Conservation (phyloP, 2,113 vertebrate genomes). For the Embiotoca jacksoni region DNA sequence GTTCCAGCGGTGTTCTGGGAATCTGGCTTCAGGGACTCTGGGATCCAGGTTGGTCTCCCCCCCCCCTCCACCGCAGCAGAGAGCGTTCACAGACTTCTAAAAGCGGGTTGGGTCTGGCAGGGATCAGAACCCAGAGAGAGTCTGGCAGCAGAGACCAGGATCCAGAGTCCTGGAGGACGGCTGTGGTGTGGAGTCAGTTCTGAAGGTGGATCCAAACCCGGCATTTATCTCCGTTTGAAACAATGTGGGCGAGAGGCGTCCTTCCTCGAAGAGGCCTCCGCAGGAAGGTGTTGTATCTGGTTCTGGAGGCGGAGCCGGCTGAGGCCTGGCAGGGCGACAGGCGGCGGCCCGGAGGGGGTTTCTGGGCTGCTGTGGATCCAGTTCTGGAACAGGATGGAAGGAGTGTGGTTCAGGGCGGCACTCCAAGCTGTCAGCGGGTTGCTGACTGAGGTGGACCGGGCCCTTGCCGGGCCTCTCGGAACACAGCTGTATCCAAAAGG, state of each 20-base stretch:
- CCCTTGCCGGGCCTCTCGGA: too few species aligned
- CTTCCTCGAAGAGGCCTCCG: not conserved
- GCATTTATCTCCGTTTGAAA: slow-evolving; percentile 24
- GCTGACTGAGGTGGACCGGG: too few species aligned
- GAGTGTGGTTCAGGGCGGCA: too few species aligned
- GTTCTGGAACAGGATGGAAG: too few species aligned
- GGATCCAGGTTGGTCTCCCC: slow-evolving; percentile 27
- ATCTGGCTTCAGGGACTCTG: slow-evolving; percentile 19
- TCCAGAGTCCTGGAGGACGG: slow-evolving; percentile 23
- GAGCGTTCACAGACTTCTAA: too few species aligned
- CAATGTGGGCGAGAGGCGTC: slow-evolving; percentile 12
- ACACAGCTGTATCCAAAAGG: too few species aligned
- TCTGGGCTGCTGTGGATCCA: too few species aligned
- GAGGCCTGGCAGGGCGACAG: slow-evolving; percentile 74
- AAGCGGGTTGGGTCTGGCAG: too few species aligned
- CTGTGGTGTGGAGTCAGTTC: too few species aligned
- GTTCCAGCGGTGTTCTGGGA: slow-evolving; percentile 20
- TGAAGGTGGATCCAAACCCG: slow-evolving; percentile 18
- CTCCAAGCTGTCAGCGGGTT: too few species aligned
- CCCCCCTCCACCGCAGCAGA: slow-evolving; percentile 7
- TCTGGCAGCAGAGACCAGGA: slow-evolving; percentile 24
- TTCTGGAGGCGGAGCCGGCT: slow-evolving; percentile 24
- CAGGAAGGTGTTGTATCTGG: slow-evolving; percentile 36
- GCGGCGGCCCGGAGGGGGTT: too few species aligned
- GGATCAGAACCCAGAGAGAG: too few species aligned